Conservation (phyloP, 2,797 vertebrate genomes). For the Astyanax mexicanus region DNA sequence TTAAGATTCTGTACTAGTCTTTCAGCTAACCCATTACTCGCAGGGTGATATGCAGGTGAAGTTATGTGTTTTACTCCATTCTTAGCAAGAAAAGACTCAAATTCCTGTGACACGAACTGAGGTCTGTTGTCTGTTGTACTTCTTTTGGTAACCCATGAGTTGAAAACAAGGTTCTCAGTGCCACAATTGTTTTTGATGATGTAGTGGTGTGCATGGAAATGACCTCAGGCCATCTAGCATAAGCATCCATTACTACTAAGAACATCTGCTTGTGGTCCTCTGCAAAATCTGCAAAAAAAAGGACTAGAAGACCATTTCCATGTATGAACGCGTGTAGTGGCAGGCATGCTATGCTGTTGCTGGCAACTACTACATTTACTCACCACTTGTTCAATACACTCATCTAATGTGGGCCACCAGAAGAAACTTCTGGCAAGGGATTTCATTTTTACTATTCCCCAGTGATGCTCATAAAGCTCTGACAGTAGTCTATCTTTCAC, state of each 20-base stretch:
- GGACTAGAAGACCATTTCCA: slow-evolving; percentile 18
- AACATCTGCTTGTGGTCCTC: too few relatives aligned
- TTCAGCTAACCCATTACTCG: slow-evolving; percentile 23
- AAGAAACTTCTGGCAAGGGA: slow-evolving; percentile 31
- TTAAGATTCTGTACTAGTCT: slow-evolving; percentile 19
- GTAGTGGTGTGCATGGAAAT: neutral
- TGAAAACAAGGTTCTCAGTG: neutral
- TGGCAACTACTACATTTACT: slow-evolving; percentile 32
- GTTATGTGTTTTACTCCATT: too few relatives aligned
- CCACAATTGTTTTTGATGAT: neutral
- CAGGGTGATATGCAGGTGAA: slow-evolving; percentile 26
- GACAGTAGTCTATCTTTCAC: slow-evolving; percentile 4
- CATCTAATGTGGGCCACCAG: slow-evolving; percentile 52
- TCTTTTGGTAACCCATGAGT: neutral
- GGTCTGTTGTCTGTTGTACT: slow-evolving; percentile 11
- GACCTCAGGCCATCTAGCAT: slow-evolving; percentile 11
- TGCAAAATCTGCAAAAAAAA: slow-evolving; percentile 11
- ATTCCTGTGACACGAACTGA: slow-evolving; percentile 1
- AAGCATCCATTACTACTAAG: neutral
- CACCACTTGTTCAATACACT: slow-evolving; percentile 34
- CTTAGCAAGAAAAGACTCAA: neutral
- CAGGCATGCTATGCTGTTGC: slow-evolving; percentile 37
- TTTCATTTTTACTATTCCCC: slow-evolving; percentile 53
- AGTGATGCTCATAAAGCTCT: slow-evolving; percentile 53
- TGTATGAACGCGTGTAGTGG: slow-evolving; percentile 17